Evolutionary conservation across 1,140 invertebrate species (phyloP), one percentile per base, ranked within the genome.

Genomic region (Cotesia typhae): DNA sequence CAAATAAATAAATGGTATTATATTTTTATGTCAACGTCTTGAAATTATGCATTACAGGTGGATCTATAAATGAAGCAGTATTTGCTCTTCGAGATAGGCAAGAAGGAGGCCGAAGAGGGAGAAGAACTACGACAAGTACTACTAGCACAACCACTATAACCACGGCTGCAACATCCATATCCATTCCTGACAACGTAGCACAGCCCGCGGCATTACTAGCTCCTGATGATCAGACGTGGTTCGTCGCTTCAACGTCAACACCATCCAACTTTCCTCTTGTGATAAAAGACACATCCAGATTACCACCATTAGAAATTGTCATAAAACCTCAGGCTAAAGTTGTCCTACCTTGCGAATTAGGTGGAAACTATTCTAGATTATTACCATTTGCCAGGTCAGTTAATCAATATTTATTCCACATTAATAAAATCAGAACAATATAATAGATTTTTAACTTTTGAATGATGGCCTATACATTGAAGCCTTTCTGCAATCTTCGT

Each of bases 241-340:
- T 81, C 4, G 82, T 82, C 66, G 81, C 80, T 76, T 81, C 79
- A 71, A 80, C 74, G 78, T 81, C 65, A 82, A 73, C 66, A 78
- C 75, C 76, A 70, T 77, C 53, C 69, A 79, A 63, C 76, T 76
- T 67, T 74, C 74, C 9, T 76, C 77, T 37, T 76, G 71, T 70
- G 73, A 67, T 74, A 75, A 47, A 17, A 67, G 67, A 36, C n/a
- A 57, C 72, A 6, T 72, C 73, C 0, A 55, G 65, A 35, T 80
- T 79, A 73, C 80, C 80, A 61, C 82, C 83, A 66, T 72, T 82
- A 47, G 83, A 87, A 63, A 77, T 85, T 55, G 80, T 85, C 74
- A 84, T 85, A 67, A 85, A 86, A 72, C 84, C 84, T 66, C 84
- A 82, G 70, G 81, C 75, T 72, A 84, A 87, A 80, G 79, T 86